Evolutionary conservation across 1,140 invertebrate genomes (phyloP), one percentile per base, ranked within the genome.

Genomic region (Neodiprion pinetum): DNA sequence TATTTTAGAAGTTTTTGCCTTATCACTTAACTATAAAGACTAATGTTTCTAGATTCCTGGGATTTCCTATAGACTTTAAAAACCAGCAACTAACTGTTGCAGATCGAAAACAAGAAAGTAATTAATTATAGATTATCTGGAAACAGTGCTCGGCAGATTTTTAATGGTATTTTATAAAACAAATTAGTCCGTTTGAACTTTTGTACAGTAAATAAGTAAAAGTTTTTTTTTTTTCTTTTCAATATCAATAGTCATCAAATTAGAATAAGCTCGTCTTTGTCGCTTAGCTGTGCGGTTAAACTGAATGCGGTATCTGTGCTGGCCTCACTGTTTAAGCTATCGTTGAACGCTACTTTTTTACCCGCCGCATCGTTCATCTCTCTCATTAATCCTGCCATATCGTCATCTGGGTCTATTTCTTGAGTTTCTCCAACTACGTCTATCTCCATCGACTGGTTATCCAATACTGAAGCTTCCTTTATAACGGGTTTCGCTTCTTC

Each of bases 391-490:
- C 88, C 88, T 21, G 88, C 88, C 82, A 89, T 87, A 72, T 89
- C 88, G 70, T 89, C 88, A 61, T 89, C 88, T 1, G 88, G 88
- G 79, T 89, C 88, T 49, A 89, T 88, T 71, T 88, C 87, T 67
- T 86, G 84, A 23, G 74, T 71, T 68, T 82, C 84, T 9, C 82
- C 82, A 17, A 87, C 81, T 14, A 84, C 83, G 72, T 86, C 84
- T n/a, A 87, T 82, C 48, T 88, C 84, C 82, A 86, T 81, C 7
- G 76, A 79, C 17, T 83, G 81, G 72, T 76, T 76, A 70, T 85
- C 82, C 17, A 66, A 70, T 14, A 70, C 9, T 8, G 73, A 71
- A 9, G 70, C 40, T 53, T 83, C 77, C 47, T 74, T 73, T 1
- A 23, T 2, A 14, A 66, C 67, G 8, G 74, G 61, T 66, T 81